Conservation (phyloP, 2,113 vertebrate species). For the Amphiprion ocellaris region DNA sequence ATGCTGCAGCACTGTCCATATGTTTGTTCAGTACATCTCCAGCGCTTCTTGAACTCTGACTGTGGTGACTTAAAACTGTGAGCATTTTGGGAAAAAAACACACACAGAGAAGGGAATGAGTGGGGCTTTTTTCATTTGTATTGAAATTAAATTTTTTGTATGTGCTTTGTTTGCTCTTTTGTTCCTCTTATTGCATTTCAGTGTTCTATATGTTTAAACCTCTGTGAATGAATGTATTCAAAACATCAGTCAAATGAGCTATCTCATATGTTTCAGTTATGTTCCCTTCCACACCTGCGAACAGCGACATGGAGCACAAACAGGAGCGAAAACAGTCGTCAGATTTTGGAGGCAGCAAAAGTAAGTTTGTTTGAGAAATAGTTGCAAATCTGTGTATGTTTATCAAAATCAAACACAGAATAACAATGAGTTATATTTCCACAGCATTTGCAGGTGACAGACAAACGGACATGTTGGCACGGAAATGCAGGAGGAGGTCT, state of each 20-base stretch:
- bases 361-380: slow-evolving; percentile 69
- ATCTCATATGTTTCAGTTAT: slow-evolving; percentile 60
- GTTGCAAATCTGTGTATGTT: not conserved
- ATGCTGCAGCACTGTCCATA: no score
- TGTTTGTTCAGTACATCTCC: not conserved
- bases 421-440: slow-evolving; percentile 2
- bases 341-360: slow-evolving; percentile 85
- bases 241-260: not conserved
- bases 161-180: not conserved
- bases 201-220: not conserved
- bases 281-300: slow-evolving; percentile 64
- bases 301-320: slow-evolving; percentile 81
- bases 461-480: slow-evolving; percentile 95
- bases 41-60: slow-evolving; percentile 2
- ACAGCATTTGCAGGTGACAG: slow-evolving; percentile 86
- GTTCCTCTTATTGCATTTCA: not conserved
- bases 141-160: not conserved
- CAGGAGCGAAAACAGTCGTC: slow-evolving; percentile 75
- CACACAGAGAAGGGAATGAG: not conserved
- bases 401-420: not conserved
- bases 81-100: not conserved
- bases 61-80: not conserved
- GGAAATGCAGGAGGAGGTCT: slow-evolving; percentile 93
- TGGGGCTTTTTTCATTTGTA: not conserved
- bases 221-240: not conserved